Base-by-base conservation (phyloP, 2,888 invertebrate genomes). In the Calliscelio sp. region DNA sequence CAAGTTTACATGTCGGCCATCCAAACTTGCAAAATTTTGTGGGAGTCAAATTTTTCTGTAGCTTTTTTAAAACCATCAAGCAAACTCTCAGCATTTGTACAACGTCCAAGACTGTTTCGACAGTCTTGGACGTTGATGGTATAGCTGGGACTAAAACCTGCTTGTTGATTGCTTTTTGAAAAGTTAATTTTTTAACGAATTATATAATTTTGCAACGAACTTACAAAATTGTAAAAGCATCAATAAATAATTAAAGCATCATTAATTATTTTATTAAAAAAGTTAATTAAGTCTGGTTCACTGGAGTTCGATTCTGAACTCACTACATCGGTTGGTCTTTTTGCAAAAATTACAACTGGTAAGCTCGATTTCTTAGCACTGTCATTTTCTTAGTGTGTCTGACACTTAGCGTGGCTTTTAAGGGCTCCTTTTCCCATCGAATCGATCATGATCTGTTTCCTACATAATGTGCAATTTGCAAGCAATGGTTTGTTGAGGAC, bases 21-120 rank as follows among this genome's bases (percentile, higher is more conserved):
- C 73, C 73, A 87, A 1, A 87, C 55, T 66, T 88, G 87, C 20
- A 87, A 24, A 16, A 88, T 70, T 73, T 86, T 87, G 0, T 25
- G 1, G 0, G 57, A 18, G 68, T 81, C 74, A 24, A 85, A 51
- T 41, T 70, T 65, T 18, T 61, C 8, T 5, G 83, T 41, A 10
- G 55, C 55, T 10, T 44, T 24, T 28, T 70, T 65, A 20, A 86
- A 84, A 6, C 74, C 81, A 53, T 51, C 25, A 10, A 85, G 51
- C 88, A 4, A 18, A 6, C 2, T 16, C 35, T 5, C 5, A 16
- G 10, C 18, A 35, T n/a, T 35, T 18, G 16, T 57, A 53, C 24
- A 53, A 35, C 57, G 10, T 16, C 35, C 7, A 2, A 35, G 16
- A 2, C 20, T 16, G 57, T 18, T 32, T 32, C 35, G 20, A 57